These are phyloP conservation scores for Pseudachorutes palmiensis DNA, from an alignment of 1,140 invertebrate species.

Conservation along the genomic window DNA sequence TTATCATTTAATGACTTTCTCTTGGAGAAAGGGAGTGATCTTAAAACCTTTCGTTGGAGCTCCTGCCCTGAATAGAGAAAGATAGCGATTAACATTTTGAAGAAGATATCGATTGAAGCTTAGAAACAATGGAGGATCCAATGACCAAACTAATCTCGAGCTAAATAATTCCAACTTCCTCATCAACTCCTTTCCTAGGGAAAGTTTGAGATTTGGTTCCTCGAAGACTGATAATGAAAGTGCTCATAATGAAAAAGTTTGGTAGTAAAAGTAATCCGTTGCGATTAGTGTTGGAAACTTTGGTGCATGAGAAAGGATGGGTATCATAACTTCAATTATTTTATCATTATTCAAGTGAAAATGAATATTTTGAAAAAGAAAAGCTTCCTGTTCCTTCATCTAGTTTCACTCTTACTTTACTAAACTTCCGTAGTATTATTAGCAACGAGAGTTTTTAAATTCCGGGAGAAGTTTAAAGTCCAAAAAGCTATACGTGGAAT, in stretches of 20 bases:
- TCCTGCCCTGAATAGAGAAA: not conserved
- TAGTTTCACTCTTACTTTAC: no score
- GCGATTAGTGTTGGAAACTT: not conserved
- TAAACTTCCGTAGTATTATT: no score
- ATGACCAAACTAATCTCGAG: slow-evolving; percentile 4
- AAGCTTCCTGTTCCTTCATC: not conserved
- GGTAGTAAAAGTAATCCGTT: slow-evolving; percentile 9
- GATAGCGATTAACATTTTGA: slow-evolving; percentile 7
- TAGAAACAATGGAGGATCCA: not conserved
- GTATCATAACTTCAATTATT: slow-evolving; percentile 9
- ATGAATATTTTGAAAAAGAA: not conserved
- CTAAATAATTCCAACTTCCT: slow-evolving; percentile 1
- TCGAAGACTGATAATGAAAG: not conserved
- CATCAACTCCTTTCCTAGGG: not conserved
- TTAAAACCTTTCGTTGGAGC: not conserved
- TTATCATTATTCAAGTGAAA: slow-evolving; percentile 6
- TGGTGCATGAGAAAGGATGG: not conserved
- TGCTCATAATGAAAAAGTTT: slow-evolving; percentile 7
- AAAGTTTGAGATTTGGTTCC: not conserved
- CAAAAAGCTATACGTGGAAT: no score
- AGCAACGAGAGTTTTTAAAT: no score
- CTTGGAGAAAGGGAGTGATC: no score
- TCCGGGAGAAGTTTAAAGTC: no score
- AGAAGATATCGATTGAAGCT: not conserved
- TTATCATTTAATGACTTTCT: slow-evolving; percentile 11